Conservation (phyloP, 2,113 vertebrate species). For the Solea solea region DNA sequence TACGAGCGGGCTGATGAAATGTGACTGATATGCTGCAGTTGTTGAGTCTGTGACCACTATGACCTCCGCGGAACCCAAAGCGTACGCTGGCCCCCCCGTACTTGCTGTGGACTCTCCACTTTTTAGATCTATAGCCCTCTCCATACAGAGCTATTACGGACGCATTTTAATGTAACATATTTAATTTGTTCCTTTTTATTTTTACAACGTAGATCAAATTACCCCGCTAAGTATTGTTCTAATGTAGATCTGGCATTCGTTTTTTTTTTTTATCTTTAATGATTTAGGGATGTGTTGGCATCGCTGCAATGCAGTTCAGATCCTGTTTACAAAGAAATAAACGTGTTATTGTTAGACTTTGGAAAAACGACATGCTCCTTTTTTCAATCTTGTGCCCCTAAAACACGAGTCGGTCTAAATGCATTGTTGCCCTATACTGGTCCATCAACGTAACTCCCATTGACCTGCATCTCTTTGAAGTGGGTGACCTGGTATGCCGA, state of each 20-base stretch:
- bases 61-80: constrained; percentile 47
- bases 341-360: background rate
- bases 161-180: background rate
- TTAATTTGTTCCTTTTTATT: background rate
- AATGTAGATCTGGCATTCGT: background rate
- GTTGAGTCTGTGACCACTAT: constrained; percentile 53
- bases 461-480: constrained; percentile 69
- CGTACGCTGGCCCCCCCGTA: constrained; percentile 37
- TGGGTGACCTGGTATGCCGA: constrained; percentile 51
- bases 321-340: background rate
- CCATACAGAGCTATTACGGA: background rate
- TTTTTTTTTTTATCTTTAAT: background rate
- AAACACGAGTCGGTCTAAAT: constrained; percentile 21
- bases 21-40: constrained; percentile 78
- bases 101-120: constrained; percentile 43
- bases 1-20: constrained; percentile 62
- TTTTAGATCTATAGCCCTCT: constrained; percentile 20
- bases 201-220: background rate
- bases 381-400: constrained; percentile 2
- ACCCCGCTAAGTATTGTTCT: background rate
- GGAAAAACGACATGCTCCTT: background rate
- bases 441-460: constrained; percentile 40
- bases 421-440: constrained; percentile 52
- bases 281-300: background rate
- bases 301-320: background rate